Conservation (phyloP, 2,888 invertebrate species). For the Drosophila stalkeri region DNA sequence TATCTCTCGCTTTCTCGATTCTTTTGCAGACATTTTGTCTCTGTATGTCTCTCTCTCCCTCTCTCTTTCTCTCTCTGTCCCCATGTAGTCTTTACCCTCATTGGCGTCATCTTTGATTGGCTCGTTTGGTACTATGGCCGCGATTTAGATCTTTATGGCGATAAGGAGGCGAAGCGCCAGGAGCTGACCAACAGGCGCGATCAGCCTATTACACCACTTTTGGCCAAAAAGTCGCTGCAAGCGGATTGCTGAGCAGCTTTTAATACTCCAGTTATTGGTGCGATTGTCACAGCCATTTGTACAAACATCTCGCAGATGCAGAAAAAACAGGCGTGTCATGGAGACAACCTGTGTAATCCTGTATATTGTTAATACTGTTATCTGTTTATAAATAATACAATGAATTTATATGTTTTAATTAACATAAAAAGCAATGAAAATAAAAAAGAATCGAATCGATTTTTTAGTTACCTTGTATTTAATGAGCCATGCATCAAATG, state of each 20-base stretch:
- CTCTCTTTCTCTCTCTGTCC: background rate
- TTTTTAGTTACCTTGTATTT: slow-evolving; percentile 2
- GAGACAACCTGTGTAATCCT: background rate
- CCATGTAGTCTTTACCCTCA: slow-evolving; percentile 86
- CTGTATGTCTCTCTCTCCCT: background rate
- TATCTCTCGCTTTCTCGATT: background rate
- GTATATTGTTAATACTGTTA: slow-evolving; percentile 35
- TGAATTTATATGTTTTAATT: slow-evolving; percentile 50
- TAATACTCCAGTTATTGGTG: slow-evolving; percentile 7
- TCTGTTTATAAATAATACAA: slow-evolving; percentile 38
- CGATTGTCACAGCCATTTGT: slow-evolving; percentile 52
- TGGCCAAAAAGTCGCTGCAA: slow-evolving; percentile 55
- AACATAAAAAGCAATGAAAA: slow-evolving; percentile 17
- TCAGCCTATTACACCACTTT: slow-evolving; percentile 79
- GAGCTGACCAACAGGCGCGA: slow-evolving; percentile 66
- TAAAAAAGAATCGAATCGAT: slow-evolving; percentile 18
- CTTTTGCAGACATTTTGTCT: slow-evolving; percentile 13
- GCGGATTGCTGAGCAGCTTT: slow-evolving; percentile 35
- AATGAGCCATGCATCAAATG: background rate
- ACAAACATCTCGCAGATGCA: slow-evolving; percentile 55
- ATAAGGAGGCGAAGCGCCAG: slow-evolving; percentile 76
- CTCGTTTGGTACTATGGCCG: slow-evolving; percentile 88
- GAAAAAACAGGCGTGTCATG: slow-evolving; percentile 10
- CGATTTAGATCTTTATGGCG: slow-evolving; percentile 87
- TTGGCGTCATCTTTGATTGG: slow-evolving; percentile 87